A percentile compares a stretch with the other conserved stretches of the same genome.
These are phyloP conservation scores for Gallinago solitaria DNA, from an alignment of 2,797 vertebrate genomes.

Conservation along the genomic window DNA sequence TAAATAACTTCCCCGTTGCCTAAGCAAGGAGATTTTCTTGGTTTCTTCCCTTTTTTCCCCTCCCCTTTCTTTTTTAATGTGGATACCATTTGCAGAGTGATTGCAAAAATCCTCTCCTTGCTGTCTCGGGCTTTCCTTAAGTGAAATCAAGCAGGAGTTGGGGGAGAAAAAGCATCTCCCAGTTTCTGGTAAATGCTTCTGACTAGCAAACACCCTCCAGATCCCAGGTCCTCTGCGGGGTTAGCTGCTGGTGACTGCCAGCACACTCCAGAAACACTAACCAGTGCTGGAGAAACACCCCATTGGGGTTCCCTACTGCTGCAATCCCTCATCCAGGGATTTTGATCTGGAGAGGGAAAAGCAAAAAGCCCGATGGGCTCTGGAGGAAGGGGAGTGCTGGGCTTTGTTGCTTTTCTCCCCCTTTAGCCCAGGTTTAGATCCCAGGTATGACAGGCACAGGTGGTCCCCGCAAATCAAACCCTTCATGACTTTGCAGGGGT, in stretches of 20 bases:
- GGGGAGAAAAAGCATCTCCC: background rate
- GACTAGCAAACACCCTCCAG: background rate
- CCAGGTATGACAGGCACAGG: background rate
- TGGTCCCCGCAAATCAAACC: background rate
- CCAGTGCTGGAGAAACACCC: background rate
- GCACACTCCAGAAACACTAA: background rate
- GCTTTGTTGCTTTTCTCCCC: background rate
- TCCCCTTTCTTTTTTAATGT: background rate
- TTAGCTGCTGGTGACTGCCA: background rate
- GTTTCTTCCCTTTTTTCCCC: background rate
- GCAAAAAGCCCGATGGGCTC: background rate
- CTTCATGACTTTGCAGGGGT: background rate
- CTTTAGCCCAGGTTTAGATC: background rate
- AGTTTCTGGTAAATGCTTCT: background rate
- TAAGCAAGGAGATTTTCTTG: slow-evolving; percentile 36
- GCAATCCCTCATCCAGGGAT: too few relatives aligned
- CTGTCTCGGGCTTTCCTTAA: background rate
- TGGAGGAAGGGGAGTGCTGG: background rate
- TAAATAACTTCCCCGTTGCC: slow-evolving; percentile 50
- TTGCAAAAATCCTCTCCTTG: background rate
- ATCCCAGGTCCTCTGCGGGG: accelerated
- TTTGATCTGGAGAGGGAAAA: background rate
- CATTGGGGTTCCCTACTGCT: too few relatives aligned
- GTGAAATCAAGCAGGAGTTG: background rate
- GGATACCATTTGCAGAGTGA: background rate